Evolutionary conservation across 2,888 invertebrate genomes (phyloP).

Genomic region (Hydropsyche betteni): DNA sequence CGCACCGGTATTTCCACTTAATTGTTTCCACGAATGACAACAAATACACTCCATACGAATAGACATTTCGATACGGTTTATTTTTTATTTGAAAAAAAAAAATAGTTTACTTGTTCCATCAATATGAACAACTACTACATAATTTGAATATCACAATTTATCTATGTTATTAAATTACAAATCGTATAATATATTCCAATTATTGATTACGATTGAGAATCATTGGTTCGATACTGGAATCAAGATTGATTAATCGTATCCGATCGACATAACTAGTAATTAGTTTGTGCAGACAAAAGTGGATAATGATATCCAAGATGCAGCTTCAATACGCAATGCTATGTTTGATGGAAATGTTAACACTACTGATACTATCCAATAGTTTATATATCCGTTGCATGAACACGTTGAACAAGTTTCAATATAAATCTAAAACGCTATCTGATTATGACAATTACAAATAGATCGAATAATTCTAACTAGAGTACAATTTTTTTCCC

Average conservation of each 20-base stretch:
- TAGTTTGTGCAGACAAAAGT: conserved; percentile 17
- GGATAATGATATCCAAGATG: conserved; percentile 25
- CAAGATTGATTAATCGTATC: conserved; percentile 25
- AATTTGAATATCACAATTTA: neutral
- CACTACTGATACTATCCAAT: neutral
- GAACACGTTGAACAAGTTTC: no score
- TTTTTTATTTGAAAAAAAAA: no score
- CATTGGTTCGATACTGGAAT: neutral
- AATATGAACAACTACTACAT: neutral
- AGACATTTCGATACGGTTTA: no score
- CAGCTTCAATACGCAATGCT: conserved; percentile 5
- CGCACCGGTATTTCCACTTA: conserved; percentile 24
- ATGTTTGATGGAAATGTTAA: conserved; percentile 2
- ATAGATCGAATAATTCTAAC: neutral
- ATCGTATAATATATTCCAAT: no score
- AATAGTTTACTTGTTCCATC: no score
- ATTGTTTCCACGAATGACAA: conserved; percentile 20
- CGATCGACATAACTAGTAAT: conserved; percentile 1
- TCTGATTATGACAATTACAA: no score
- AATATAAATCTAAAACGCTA: no score
- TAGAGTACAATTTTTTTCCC: neutral
- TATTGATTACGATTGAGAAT: conserved; percentile 12
- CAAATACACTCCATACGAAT: no score
- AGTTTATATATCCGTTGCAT: no score
- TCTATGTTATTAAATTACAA: no score